Evolutionary conservation across 2,113 vertebrate genomes (phyloP).

Genomic region (Periophthalmodon schlosseri): DNA sequence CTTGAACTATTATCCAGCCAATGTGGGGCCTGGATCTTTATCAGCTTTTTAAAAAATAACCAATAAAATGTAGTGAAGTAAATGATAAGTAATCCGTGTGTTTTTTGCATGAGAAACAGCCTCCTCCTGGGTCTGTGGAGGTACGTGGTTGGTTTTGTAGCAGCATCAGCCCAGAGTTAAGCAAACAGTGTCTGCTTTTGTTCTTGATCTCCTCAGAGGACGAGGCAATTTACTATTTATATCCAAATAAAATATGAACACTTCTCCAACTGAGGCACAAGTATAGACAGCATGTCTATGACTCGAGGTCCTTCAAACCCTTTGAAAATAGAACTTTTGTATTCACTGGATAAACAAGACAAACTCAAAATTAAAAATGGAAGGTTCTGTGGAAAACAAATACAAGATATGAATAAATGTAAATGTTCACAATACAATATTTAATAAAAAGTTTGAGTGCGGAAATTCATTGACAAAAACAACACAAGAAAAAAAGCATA

Average conservation of each 20-base stretch:
- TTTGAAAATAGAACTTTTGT: background rate
- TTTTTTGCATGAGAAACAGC: slow-evolving; percentile 36
- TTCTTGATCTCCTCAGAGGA: slow-evolving; percentile 43
- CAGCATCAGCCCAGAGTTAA: slow-evolving; percentile 40
- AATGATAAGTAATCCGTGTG: background rate
- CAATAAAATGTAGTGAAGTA: background rate
- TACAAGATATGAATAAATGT: background rate
- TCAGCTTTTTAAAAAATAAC: slow-evolving; percentile 27
- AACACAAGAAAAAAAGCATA: background rate
- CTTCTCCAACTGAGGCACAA: slow-evolving; percentile 2
- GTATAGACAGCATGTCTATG: background rate
- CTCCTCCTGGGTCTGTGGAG: slow-evolving; percentile 17
- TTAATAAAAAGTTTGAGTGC: background rate
- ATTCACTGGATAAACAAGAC: background rate
- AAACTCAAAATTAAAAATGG: background rate
- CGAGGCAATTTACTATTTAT: slow-evolving; percentile 25
- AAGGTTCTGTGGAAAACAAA: background rate
- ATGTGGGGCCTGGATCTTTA: slow-evolving; percentile 38
- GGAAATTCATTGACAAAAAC: background rate
- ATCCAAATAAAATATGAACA: slow-evolving; percentile 13
- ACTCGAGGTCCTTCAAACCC: background rate
- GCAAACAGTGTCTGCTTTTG: slow-evolving; percentile 19
- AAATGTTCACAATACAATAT: background rate
- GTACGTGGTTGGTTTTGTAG: slow-evolving; percentile 7
- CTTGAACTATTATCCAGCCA: slow-evolving; percentile 40